Percentiles rank a stretch among this genome's conserved stretches.
Evolutionary conservation across 2,113 vertebrate species (phyloP).

Genomic region (Serinus canaria): DNA sequence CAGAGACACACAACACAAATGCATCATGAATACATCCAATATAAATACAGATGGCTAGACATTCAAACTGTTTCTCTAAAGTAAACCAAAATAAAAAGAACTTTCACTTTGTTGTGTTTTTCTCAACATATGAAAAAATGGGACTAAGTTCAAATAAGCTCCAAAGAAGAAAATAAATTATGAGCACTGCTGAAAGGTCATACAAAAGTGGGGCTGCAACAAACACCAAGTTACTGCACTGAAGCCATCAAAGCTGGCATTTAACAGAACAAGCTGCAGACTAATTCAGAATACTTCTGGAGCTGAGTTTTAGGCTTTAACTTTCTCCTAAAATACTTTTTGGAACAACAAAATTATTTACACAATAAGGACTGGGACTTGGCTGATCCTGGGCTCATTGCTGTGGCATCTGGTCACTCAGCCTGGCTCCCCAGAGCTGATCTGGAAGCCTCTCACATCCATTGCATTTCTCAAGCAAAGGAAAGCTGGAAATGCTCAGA

Average conservation of each 20-base stretch:
- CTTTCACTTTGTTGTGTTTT: not conserved
- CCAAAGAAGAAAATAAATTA: not conserved
- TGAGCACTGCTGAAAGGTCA: not conserved
- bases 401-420: not conserved
- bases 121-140: not conserved
- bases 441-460: not conserved
- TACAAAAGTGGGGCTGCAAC: not conserved
- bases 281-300: not conserved
- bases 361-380: not conserved
- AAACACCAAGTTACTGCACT: not conserved
- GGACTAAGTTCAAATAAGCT: not conserved
- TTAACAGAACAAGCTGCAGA: not conserved
- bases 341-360: not conserved
- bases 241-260: not conserved
- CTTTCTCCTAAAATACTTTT: not conserved
- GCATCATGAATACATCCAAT: not conserved
- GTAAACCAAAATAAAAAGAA: not conserved
- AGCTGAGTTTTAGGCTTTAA: not conserved
- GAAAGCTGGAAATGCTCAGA: not conserved
- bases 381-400: not conserved
- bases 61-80: not conserved
- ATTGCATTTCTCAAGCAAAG: not conserved
- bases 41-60: slow-evolving; percentile 6
- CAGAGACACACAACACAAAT: not conserved
- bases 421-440: not conserved